A percentile compares a stretch with the other conserved stretches of the same genome.
phyloP scores from a whole-genome alignment of 2,113 vertebrate species.

The Campylomormyrus tamandua region DNA sequence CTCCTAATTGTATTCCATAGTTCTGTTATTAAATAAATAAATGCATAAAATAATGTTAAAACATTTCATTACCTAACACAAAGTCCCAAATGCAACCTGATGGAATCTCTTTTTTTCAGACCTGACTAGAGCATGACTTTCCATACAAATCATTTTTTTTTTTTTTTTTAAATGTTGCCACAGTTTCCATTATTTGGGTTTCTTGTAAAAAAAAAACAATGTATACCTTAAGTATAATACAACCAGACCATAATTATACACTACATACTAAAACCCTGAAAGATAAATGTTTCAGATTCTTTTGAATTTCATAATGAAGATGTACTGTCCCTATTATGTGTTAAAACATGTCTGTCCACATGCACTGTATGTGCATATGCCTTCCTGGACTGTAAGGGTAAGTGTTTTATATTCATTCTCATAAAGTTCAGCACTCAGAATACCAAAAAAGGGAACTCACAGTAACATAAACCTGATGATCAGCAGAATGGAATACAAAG shows the following conservation, averaged over 20 bases:
- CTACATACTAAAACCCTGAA: neutral
- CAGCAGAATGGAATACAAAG: neutral
- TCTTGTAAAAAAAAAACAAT: neutral
- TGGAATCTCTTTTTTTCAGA: neutral
- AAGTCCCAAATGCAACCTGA: neutral
- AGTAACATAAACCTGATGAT: neutral
- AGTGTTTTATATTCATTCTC: neutral
- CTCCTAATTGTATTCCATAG: neutral
- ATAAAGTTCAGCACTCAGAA: neutral
- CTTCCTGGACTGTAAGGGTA: neutral
- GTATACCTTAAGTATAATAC: neutral
- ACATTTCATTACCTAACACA: neutral
- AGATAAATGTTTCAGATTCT: neutral
- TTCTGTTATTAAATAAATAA: neutral
- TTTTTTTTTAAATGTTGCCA: neutral
- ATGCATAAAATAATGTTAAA: neutral
- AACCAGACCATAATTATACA: neutral
- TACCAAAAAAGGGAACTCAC: neutral
- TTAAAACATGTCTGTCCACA: neutral
- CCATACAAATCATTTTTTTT: neutral
- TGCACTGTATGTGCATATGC: too few relatives aligned
- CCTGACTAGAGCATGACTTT: too few relatives aligned
- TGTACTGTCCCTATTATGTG: neutral
- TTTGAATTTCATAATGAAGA: neutral
- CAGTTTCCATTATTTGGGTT: neutral